Evolutionary conservation across 1,140 invertebrate species (phyloP).

Genomic region (Adoxophyes honmai): DNA sequence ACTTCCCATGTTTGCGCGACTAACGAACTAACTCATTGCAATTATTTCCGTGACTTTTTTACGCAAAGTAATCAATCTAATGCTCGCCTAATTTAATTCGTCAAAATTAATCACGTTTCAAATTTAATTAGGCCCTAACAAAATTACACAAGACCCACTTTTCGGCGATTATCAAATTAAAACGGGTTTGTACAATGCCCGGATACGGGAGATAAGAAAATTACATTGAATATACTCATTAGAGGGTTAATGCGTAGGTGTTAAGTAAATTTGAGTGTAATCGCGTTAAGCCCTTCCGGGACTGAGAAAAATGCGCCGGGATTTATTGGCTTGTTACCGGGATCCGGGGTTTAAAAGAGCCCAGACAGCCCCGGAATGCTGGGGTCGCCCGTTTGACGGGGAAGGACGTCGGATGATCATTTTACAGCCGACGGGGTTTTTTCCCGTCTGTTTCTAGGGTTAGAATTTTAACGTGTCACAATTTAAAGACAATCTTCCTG

Average conservation of each 20-base stretch:
- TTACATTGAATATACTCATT: conserved; percentile 67
- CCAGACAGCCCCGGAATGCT: conserved; percentile 53
- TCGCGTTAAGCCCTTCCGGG: conserved; percentile 62
- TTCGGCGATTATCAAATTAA: conserved; percentile 60
- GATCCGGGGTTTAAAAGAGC: conserved; percentile 60
- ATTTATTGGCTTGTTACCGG: conserved; percentile 75
- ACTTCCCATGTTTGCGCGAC: conserved; percentile 52
- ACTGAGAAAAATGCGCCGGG: conserved; percentile 63
- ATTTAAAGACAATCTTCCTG: neutral
- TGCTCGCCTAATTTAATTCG: conserved; percentile 33
- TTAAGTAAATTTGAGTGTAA: conserved; percentile 77
- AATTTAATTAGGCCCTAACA: conserved; percentile 60
- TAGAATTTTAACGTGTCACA: conserved; percentile 22
- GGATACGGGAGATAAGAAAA: conserved; percentile 52
- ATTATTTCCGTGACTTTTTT: conserved; percentile 29
- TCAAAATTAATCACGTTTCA: conserved; percentile 64
- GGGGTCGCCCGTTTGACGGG: conserved; percentile 49
- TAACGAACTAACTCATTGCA: conserved; percentile 58
- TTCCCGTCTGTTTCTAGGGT: conserved; percentile 23
- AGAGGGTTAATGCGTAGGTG: conserved; percentile 67
- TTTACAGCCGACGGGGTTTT: conserved; percentile 54
- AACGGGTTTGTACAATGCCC: conserved; percentile 36
- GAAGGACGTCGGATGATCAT: conserved; percentile 55
- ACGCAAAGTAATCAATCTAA: conserved; percentile 38
- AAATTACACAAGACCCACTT: conserved; percentile 63